These are phyloP conservation scores for Laothoe populi DNA, from an alignment of 2,888 invertebrate species.

Conservation along the genomic window DNA sequence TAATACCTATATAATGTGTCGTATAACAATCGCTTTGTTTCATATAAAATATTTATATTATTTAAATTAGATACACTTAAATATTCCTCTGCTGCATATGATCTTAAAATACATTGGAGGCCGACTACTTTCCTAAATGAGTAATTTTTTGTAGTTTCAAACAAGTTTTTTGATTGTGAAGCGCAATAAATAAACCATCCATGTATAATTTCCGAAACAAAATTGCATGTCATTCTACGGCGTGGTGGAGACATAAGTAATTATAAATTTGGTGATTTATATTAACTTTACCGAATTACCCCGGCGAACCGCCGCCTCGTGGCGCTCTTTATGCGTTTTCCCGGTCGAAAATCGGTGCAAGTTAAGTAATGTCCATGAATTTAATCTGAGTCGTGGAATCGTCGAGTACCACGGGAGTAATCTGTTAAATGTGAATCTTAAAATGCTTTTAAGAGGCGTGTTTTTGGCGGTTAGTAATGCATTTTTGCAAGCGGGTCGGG, in stretches of 20 bases:
- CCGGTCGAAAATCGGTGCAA: slow-evolving; percentile 71
- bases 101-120: slow-evolving; percentile 63
- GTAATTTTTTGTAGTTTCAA: slow-evolving; percentile 41
- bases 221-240: slow-evolving; percentile 76
- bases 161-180: slow-evolving; percentile 59
- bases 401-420: slow-evolving; percentile 55
- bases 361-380: slow-evolving; percentile 60
- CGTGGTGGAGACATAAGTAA: slow-evolving; percentile 69
- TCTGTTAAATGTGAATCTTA: slow-evolving; percentile 69
- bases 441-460: slow-evolving; percentile 76
- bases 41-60: slow-evolving; percentile 4
- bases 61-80: slow-evolving; percentile 23
- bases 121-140: slow-evolving; percentile 65
- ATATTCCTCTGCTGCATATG: slow-evolving; percentile 23
- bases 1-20: not conserved
- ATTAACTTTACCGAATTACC: slow-evolving; percentile 61
- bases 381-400: slow-evolving; percentile 58
- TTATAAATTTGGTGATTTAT: slow-evolving; percentile 77
- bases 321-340: slow-evolving; percentile 55
- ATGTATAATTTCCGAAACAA: slow-evolving; percentile 73
- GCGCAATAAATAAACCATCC: slow-evolving; percentile 73
- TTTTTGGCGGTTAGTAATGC: slow-evolving; percentile 74
- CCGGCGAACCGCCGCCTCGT: slow-evolving; percentile 30
- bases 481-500: slow-evolving; percentile 74
- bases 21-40: slow-evolving; percentile 16